phyloP scores from a whole-genome alignment of 2,113 vertebrate genomes.

The Pachycephala philippinensis region DNA sequence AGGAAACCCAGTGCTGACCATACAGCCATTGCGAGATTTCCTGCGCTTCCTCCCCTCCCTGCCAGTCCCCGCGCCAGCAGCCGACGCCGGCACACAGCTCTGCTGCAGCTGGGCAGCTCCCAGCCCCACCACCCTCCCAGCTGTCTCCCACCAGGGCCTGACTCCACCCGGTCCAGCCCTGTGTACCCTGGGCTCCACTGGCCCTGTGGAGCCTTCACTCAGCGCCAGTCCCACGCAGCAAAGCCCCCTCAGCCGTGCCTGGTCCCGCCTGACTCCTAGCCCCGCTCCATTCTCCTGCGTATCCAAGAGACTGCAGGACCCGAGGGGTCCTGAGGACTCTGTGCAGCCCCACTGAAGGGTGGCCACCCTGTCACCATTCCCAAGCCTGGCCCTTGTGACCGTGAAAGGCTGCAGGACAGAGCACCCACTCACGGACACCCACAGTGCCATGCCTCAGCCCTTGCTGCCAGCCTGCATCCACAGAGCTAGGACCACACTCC shows the following conservation, averaged over 20 bases:
- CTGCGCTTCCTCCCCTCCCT: conserved; percentile 11
- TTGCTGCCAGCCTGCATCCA: background rate
- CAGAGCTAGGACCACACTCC: accelerated
- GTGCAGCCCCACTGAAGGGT: background rate
- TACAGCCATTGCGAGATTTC: conserved; percentile 65
- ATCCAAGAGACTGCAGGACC: background rate
- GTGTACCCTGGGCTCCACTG: background rate
- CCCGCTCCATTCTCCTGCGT: background rate
- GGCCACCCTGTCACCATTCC: background rate
- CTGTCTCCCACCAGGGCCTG: background rate
- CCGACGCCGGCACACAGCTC: accelerated
- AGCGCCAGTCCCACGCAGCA: background rate
- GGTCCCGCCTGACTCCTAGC: background rate
- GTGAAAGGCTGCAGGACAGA: background rate
- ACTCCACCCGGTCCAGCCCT: background rate
- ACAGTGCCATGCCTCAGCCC: background rate
- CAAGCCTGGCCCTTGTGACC: accelerated
- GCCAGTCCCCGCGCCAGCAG: background rate
- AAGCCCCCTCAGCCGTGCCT: background rate
- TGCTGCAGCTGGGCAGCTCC: background rate
- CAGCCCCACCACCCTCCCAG: accelerated
- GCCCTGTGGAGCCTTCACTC: background rate
- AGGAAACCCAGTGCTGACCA: conserved; percentile 43
- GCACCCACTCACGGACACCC: accelerated
- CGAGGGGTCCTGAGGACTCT: background rate